Evolutionary conservation across 2,113 vertebrate genomes (phyloP).

Genomic region (Nesogale talazaci): DNA sequence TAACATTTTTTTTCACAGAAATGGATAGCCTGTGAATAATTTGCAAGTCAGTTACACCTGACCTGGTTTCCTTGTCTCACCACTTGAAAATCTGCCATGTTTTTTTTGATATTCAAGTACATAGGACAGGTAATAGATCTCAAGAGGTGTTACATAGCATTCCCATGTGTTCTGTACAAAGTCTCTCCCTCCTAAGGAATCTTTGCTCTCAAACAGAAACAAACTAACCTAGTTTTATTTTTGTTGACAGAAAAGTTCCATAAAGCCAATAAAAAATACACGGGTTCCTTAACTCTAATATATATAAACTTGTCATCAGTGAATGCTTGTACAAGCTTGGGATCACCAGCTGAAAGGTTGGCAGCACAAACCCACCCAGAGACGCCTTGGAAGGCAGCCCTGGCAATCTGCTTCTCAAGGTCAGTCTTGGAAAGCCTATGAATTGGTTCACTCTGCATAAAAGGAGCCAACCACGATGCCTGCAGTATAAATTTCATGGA

Average conservation of each 20-base stretch:
- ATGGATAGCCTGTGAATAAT: slow-evolving; percentile 21
- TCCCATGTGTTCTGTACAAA: slow-evolving; percentile 21
- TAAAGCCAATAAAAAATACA: too few species aligned
- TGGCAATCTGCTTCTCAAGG: neutral
- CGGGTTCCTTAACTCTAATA: too few species aligned
- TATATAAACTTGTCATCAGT: too few species aligned
- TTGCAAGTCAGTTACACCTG: slow-evolving; percentile 38
- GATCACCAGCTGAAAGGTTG: neutral
- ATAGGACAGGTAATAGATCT: slow-evolving; percentile 1
- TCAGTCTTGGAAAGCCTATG: neutral
- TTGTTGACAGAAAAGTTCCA: too few species aligned
- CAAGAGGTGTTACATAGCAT: neutral
- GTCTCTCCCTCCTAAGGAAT: slow-evolving; percentile 14
- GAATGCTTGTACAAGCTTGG: too few species aligned
- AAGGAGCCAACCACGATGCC: neutral
- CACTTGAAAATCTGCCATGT: neutral
- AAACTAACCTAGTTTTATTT: neutral
- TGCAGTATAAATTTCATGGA: neutral
- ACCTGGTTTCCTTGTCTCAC: slow-evolving; percentile 8
- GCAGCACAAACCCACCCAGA: neutral
- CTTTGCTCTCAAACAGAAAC: slow-evolving; percentile 29
- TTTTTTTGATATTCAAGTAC: slow-evolving; percentile 25
- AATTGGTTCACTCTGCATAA: neutral
- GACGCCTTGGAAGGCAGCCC: neutral
- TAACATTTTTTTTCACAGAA: slow-evolving; percentile 53